Conservation (phyloP, 2,113 vertebrate species). For the Spheniscus mendiculus region DNA sequence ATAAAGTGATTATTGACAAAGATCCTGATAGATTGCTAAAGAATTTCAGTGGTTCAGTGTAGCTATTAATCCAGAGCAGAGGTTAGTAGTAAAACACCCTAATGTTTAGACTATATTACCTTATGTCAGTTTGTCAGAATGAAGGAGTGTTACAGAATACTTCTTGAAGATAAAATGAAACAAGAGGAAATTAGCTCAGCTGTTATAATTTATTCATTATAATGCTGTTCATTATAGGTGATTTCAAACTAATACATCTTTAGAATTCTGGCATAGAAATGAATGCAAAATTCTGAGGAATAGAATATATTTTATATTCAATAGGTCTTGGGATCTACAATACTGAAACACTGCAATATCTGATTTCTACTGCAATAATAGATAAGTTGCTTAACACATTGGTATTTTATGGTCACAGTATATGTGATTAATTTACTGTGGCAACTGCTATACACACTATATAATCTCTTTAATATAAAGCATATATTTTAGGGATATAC, state of each 20-base stretch:
- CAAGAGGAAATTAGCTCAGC: background rate
- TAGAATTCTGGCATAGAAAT: background rate
- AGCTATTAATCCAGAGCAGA: background rate
- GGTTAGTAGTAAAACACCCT: background rate
- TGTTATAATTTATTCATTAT: background rate
- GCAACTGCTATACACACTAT: background rate
- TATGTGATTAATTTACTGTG: background rate
- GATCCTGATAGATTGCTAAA: background rate
- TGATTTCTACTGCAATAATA: background rate
- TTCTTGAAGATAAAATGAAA: background rate
- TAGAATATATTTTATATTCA: background rate
- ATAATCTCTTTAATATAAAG: background rate
- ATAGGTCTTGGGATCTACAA: background rate
- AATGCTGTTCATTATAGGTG: background rate
- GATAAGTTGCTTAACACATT: background rate
- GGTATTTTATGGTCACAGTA: background rate
- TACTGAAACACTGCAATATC: background rate
- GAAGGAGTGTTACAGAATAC: background rate
- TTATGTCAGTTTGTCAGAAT: background rate
- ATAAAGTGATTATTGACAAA: background rate
- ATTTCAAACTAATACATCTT: background rate
- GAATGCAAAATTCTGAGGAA: background rate
- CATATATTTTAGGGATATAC: background rate
- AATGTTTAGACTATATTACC: background rate
- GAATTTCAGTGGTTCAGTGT: background rate